These are phyloP conservation scores for Corythaixoides concolor DNA, from an alignment of 2,113 vertebrate species.

Conservation along the genomic window DNA sequence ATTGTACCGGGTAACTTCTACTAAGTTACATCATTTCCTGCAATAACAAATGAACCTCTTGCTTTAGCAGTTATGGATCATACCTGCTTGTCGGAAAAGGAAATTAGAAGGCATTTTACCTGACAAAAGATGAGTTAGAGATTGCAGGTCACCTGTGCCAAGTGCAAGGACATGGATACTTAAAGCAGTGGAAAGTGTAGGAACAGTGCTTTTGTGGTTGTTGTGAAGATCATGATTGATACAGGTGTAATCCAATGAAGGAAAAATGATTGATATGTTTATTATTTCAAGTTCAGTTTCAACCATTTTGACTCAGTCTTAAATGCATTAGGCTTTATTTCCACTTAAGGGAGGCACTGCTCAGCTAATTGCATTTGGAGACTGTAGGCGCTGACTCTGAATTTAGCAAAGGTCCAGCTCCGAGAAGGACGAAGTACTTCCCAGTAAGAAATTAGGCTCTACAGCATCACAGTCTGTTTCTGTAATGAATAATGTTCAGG, in stretches of 20 bases:
- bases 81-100: not conserved
- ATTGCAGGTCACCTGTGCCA: not conserved
- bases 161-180: not conserved
- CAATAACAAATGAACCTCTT: not conserved
- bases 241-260: not conserved
- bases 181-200: not conserved
- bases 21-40: not conserved
- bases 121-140: constrained; percentile 5
- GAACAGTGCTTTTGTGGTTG: not conserved
- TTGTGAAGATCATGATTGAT: constrained; percentile 13
- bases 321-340: not conserved
- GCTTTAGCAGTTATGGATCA: not conserved
- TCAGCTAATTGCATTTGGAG: not conserved
- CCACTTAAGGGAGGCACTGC: not conserved
- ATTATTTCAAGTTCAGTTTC: constrained; percentile 12
- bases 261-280: constrained; percentile 45
- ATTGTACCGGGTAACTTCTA: not conserved
- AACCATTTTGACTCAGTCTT: not conserved
- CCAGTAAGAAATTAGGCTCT: not conserved
- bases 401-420: not conserved
- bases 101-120: not conserved
- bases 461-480: not conserved
- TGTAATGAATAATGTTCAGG: not conserved
- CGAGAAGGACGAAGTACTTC: not conserved
- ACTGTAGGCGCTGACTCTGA: not conserved